phyloP scores from a whole-genome alignment of 2,888 invertebrate genomes.

The Heteromurus nitidus region DNA sequence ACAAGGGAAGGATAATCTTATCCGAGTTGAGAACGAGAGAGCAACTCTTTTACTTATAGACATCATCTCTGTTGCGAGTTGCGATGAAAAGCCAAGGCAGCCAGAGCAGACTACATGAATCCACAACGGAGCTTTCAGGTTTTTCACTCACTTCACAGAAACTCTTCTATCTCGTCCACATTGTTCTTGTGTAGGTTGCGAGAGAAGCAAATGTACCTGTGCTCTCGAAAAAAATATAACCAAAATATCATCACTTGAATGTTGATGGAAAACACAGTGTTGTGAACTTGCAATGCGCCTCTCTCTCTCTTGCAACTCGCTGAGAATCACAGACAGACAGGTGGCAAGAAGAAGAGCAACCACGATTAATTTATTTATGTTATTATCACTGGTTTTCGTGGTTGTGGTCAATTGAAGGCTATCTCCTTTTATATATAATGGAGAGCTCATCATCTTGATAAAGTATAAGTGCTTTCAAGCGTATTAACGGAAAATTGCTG shows the following conservation, averaged over 20 bases:
- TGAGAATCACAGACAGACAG: conserved; percentile 56
- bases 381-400: conserved; percentile 28
- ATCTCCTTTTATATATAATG: too few relatives aligned
- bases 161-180: conserved; percentile 18
- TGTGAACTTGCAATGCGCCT: conserved; percentile 38
- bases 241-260: too few relatives aligned
- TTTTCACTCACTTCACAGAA: conserved; percentile 2
- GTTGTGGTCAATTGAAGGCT: conserved; percentile 6
- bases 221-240: too few relatives aligned
- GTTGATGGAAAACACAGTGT: too few relatives aligned
- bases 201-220: too few relatives aligned
- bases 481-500: too few relatives aligned
- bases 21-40: conserved; percentile 35
- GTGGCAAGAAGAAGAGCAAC: conserved; percentile 54
- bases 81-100: not conserved
- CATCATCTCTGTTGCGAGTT: too few relatives aligned
- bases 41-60: conserved; percentile 57
- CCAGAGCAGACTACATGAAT: conserved; percentile 25
- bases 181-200: too few relatives aligned
- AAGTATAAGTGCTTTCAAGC: too few relatives aligned
- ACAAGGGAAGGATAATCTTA: conserved; percentile 57
- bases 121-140: conserved; percentile 49
- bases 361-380: conserved; percentile 48
- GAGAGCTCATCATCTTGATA: too few relatives aligned
- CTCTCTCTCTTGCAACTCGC: too few relatives aligned